These are phyloP conservation scores for Sebastes steindachneri DNA, from an alignment of 2,797 vertebrate species.

Conservation along the genomic window DNA sequence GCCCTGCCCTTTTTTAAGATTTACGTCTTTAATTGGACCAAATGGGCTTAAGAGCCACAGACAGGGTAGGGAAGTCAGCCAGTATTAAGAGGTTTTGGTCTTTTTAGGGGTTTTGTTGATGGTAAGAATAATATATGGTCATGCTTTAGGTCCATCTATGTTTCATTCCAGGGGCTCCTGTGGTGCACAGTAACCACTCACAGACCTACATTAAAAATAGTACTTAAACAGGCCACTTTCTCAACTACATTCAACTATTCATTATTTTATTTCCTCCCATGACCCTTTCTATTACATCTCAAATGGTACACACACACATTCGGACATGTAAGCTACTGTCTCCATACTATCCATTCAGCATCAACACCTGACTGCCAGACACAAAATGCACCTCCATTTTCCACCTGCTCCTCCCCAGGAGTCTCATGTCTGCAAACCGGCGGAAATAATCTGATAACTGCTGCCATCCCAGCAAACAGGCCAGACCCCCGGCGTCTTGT, in stretches of 20 bases:
- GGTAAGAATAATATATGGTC: background rate
- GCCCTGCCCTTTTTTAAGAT: too few relatives aligned
- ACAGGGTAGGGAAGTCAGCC: too few relatives aligned
- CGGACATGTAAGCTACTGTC: background rate
- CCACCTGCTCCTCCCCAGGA: conserved; percentile 12
- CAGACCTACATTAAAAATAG: conserved; percentile 1
- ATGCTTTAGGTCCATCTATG: background rate
- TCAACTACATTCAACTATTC: background rate
- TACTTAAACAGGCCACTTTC: background rate
- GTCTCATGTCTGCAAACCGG: conserved; percentile 44
- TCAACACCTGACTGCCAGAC: conserved; percentile 3
- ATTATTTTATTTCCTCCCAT: background rate
- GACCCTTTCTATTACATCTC: background rate
- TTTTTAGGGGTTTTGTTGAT: too few relatives aligned
- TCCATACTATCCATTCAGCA: background rate
- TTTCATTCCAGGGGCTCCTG: background rate
- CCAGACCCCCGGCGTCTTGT: conserved; percentile 44
- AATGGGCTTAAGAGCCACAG: too few relatives aligned
- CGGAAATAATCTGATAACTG: conserved; percentile 70
- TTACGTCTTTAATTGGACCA: too few relatives aligned
- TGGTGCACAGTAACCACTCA: background rate
- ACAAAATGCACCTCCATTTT: conserved; percentile 13
- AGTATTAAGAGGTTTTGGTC: too few relatives aligned
- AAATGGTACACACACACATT: background rate
- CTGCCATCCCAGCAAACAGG: conserved; percentile 52